Conservation (phyloP, 2,888 invertebrate genomes). For the Tetheella fluctuosa region DNA sequence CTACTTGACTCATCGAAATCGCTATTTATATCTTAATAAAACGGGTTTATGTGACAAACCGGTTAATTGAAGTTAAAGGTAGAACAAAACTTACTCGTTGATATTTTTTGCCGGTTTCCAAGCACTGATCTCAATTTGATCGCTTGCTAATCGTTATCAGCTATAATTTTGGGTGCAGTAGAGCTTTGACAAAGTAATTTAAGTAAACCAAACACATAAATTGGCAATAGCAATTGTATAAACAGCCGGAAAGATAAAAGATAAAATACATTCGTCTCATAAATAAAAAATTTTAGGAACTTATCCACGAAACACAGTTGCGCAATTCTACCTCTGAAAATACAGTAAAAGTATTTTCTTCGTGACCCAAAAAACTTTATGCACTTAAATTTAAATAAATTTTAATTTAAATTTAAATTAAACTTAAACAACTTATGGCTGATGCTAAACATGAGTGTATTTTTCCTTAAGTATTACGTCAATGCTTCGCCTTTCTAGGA, state of each 20-base stretch:
- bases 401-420: constrained; percentile 10
- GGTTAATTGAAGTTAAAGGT: too few species aligned
- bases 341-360: constrained; percentile 3
- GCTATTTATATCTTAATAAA: too few species aligned
- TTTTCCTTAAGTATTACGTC: constrained; percentile 21
- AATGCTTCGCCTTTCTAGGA: constrained; percentile 12
- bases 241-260: not conserved
- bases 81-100: too few species aligned
- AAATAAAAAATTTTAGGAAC: not conserved
- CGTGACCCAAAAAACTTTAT: not conserved
- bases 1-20: too few species aligned
- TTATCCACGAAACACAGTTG: not conserved
- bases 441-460: constrained; percentile 17
- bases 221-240: not conserved
- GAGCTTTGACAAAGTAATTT: too few species aligned
- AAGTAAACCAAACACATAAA: too few species aligned
- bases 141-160: too few species aligned
- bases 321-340: not conserved
- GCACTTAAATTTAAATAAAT: constrained; percentile 8
- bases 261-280: not conserved
- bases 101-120: too few species aligned
- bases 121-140: too few species aligned
- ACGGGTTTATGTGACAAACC: too few species aligned
- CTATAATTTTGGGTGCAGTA: too few species aligned
- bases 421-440: not conserved